A percentile compares a stretch with the other conserved stretches of the same genome.
These are phyloP conservation scores for Falco rusticolus DNA, from an alignment of 2,797 vertebrate genomes.

Conservation along the genomic window DNA sequence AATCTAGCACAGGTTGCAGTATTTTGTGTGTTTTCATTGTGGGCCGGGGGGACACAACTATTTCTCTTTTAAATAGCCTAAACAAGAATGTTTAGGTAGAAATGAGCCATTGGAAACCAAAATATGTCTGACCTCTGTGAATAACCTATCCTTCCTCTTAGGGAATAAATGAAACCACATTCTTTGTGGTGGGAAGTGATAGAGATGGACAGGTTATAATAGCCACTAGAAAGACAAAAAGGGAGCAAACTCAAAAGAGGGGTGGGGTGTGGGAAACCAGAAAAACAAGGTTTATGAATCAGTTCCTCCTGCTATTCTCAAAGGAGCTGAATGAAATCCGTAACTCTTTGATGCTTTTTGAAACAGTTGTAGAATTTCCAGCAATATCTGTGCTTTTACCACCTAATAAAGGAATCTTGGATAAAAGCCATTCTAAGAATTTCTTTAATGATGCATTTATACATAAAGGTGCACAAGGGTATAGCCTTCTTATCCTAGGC, in stretches of 20 bases:
- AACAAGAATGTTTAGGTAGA: neutral
- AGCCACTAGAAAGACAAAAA: neutral
- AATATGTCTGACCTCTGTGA: neutral
- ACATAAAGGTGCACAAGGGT: neutral
- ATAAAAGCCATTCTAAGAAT: neutral
- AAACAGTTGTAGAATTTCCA: neutral
- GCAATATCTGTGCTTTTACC: neutral
- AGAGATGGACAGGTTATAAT: neutral
- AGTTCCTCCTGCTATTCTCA: neutral
- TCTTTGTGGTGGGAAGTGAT: neutral
- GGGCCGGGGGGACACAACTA: rapidly evolving
- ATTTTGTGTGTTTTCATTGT: neutral
- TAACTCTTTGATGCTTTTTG: neutral
- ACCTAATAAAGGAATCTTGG: neutral
- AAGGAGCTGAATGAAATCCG: neutral
- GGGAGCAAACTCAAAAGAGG: neutral
- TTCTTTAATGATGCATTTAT: neutral
- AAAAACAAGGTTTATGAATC: neutral
- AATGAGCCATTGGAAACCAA: neutral
- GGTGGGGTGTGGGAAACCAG: neutral
- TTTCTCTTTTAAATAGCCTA: neutral
- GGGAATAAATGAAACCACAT: neutral
- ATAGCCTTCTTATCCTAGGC: neutral
- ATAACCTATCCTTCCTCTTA: neutral
- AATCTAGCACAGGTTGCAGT: neutral